Evolutionary conservation across 2,888 invertebrate genomes (phyloP), one percentile per base, ranked within the genome.

Genomic region (Cremastinae sp.): DNA sequence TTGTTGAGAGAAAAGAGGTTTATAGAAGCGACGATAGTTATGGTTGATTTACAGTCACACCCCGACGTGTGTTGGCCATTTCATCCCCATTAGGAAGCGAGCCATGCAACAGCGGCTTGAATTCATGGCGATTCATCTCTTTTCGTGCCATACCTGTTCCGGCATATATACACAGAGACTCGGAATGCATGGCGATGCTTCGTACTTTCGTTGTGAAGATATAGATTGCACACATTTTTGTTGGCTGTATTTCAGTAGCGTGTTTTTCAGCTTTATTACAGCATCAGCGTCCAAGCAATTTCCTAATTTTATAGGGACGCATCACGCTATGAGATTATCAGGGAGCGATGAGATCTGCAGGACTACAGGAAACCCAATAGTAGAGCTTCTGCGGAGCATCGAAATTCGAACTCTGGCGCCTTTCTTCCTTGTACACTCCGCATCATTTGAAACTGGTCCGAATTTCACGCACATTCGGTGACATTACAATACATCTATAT

Each of bases 251-350:
- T 75, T 78, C 78, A 73, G 62, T 81, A 77, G 85, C 82, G 83
- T 83, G 80, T 87, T 86, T 83, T 84, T 83, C 82, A 83, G 84
- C 84, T 84, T 84, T 82, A 53, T 56, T 59, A 56, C 59, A 53
- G 65, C 58, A 62, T 53, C 69, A 64, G 14, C 80, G 82, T 82
- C 78, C 83, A 82, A 84, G 85, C 85, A 84, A 82, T 82, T 84
- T 79, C 84, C 86, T 83, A 86, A 87, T 86, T 87, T 86, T 85
- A 84, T 84, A 85, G 83, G 83, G 83, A 85, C 85, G 84, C 85
- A 84, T 83, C 84, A 85, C 85, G 85, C 86, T 85, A 85, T 86
- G 86, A 87, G 85, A 87, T 88, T 87, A 87, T 88, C 87, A 83
- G 85, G 83, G 85, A 83, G 81, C 82, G 28, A 5, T 2, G 2